Evolutionary conservation across 92 coral and sea anemone species (phyloP), one percentile per base, ranked within the genome.

Genomic region (Epizoanthus illoricatus): DNA sequence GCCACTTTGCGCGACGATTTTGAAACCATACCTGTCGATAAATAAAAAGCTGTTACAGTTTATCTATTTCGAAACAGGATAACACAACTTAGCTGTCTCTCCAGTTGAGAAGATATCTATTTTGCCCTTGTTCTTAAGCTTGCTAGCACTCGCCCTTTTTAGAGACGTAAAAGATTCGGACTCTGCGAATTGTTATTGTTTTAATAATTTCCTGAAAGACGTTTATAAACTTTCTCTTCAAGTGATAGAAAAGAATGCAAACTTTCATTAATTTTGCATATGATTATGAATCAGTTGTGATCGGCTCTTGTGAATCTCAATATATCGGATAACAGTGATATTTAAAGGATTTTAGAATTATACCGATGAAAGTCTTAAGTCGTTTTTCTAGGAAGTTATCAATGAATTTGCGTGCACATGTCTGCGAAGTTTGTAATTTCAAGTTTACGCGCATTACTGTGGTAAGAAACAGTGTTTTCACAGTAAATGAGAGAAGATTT

Each of bases 1-100:
- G 86, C 97, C 97, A 93, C 70, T 93, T 93, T 11, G 97, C 97
- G 65, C 97, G 65, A 71, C 97, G 90, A 84, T 93, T 93, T 67
- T 93, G 97, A 69, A 93, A 93, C 97, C 97, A 93, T 54, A 93
- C 97, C 97, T 93, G 88, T 39, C 40, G 10, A 8, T 52, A 13
- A 52, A 52, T 15, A 52, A 52, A 11, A 52, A 52, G 56, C 56
- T 9, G 56, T 52, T 52, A 52, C 2, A 52, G 56, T 52, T 2
- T 52, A 10, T 52, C 71, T 0, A 12, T 78, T 43, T 62, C 66
- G 40, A 59, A 78, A 39, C n/a, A 55, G 19, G 2, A 43, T 68
- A 33, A 64, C 81, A 76, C 17, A 20, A 17, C 5, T 21, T 39
- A 15, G 67, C 57, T 12, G 18, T 54, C 68, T 15, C 36, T 28